Base-by-base conservation (phyloP, 2,113 vertebrate species). In the Columbina picui region DNA sequence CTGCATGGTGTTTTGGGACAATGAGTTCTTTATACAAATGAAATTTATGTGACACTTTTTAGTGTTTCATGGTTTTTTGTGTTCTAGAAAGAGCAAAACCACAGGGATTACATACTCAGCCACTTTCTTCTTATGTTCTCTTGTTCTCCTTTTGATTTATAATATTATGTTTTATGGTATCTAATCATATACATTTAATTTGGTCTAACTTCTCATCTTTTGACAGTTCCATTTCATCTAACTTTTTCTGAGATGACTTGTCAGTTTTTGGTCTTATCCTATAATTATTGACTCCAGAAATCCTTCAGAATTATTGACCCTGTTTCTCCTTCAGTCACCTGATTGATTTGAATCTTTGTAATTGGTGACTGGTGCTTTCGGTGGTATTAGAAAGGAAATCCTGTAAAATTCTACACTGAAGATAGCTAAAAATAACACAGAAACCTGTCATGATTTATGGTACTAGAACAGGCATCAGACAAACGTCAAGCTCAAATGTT, bases 401-500 rank as follows among this genome's bases (percentile, higher is more conserved):
- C 10, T 79, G 8, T 57, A 65, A 87, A 95, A 84, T 76, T 87
- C 56, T 70, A 29, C 41, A 18, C 26, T 26, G 22, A 55, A 85
- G 47, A 68, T 13, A 23, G 34, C 64, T 89, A 60, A 93, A 94
- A 95, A 88, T 59, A 93, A 68, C 65, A 82, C 14, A 76, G 55
- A 94, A 96, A 92, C 9, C 12, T 15, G 20, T 90, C 49, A 60
- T 80, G n/a, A 73, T 90, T 92, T 70, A 49, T 68, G 57, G 56
- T 83, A 57, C 68, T 83, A 78, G 43, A 93, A 60, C 53, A 90
- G 36, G 25, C 8, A 1, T 32, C 90, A 76, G 76, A 69, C 92
- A 95, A 87, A 89, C 80, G 65, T 90, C 70, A 75, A 75, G 69
- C 77, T 93, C 56, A 92, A 80, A 94, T 91, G 68, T 94, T 96